phyloP scores from a whole-genome alignment of 2,888 invertebrate genomes.

The Microdon myrmicae region DNA sequence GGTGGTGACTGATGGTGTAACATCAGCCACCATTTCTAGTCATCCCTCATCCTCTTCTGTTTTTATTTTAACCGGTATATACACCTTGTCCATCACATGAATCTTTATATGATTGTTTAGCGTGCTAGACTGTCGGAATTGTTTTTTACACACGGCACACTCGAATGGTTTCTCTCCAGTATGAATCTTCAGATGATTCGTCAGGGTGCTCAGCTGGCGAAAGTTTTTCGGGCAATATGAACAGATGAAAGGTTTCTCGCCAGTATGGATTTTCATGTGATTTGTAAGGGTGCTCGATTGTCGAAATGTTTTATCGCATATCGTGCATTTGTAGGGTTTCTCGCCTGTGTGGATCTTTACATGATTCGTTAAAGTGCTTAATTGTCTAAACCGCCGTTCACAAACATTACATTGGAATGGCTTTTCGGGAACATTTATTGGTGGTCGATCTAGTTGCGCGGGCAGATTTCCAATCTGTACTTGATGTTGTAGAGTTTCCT shows the following conservation, averaged over 20 bases:
- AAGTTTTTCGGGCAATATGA: constrained; percentile 66
- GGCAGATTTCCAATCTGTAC: constrained; percentile 24
- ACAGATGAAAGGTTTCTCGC: constrained; percentile 67
- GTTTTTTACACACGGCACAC: constrained; percentile 67
- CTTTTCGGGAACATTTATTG: constrained; percentile 61
- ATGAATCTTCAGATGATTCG: constrained; percentile 67
- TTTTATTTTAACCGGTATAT: constrained; percentile 66
- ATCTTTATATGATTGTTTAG: constrained; percentile 68
- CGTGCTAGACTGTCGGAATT: constrained; percentile 67
- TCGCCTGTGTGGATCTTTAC: constrained; percentile 67
- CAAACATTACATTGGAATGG: constrained; percentile 67
- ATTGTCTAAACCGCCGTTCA: constrained; percentile 66
- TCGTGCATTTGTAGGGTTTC: constrained; percentile 67
- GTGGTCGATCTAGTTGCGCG: constrained; percentile 51
- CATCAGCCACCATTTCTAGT: constrained; percentile 66
- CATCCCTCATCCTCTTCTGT: constrained; percentile 66
- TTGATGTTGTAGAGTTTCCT: constrained; percentile 32
- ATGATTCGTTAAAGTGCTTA: constrained; percentile 67
- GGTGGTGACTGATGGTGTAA: constrained; percentile 39
- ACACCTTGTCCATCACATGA: constrained; percentile 67
- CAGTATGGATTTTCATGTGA: constrained; percentile 67
- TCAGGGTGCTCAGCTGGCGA: constrained; percentile 67
- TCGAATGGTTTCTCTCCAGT: constrained; percentile 68
- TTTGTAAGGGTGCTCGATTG: constrained; percentile 67
- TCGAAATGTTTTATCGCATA: constrained; percentile 67